Evolutionary conservation across 2,888 invertebrate species (phyloP).

Genomic region (Epirrhoe alternata): DNA sequence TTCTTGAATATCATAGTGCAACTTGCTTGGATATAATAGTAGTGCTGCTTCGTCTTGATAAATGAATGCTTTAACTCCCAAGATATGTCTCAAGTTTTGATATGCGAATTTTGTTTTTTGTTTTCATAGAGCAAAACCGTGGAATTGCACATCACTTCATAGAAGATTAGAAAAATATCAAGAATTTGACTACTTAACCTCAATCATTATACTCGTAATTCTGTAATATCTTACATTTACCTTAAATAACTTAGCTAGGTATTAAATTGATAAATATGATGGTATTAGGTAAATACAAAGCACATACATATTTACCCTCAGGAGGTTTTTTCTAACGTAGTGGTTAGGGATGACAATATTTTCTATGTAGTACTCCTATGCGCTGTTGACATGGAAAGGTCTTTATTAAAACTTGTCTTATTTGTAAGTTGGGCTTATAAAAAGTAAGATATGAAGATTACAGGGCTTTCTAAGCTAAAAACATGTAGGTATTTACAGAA

Average conservation of each 20-base stretch:
- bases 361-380: background rate
- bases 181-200: slow-evolving; percentile 73
- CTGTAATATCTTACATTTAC: slow-evolving; percentile 58
- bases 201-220: slow-evolving; percentile 50
- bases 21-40: background rate
- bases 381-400: background rate
- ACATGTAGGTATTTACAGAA: slow-evolving; percentile 27
- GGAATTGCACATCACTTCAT: slow-evolving; percentile 65
- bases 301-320: slow-evolving; percentile 24
- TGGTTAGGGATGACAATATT: background rate
- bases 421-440: too few relatives aligned
- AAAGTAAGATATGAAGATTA: background rate
- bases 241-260: slow-evolving; percentile 48
- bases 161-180: slow-evolving; percentile 77
- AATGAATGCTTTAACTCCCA: slow-evolving; percentile 4
- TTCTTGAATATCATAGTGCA: background rate
- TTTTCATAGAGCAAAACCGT: background rate
- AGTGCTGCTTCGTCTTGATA: background rate
- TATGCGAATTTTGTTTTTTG: slow-evolving; percentile 30
- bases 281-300: slow-evolving; percentile 50
- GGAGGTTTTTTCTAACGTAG: background rate
- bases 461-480: slow-evolving; percentile 20
- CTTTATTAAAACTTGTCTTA: too few relatives aligned
- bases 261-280: slow-evolving; percentile 37
- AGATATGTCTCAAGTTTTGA: slow-evolving; percentile 40